These are phyloP conservation scores for Otis tarda DNA, from an alignment of 2,113 vertebrate species.

Conservation along the genomic window DNA sequence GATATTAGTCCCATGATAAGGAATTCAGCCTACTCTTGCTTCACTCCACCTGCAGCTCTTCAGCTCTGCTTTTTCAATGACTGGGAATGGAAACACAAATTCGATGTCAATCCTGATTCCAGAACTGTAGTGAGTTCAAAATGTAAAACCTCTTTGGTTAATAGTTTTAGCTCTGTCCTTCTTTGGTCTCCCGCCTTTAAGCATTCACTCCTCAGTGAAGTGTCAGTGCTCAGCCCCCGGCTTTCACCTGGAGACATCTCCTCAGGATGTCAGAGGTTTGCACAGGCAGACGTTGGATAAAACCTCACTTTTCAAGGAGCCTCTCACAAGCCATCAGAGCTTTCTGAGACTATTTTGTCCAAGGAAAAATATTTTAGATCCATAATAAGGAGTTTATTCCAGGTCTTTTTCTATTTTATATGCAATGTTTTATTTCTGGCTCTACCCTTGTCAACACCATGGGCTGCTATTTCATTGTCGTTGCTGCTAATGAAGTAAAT, in stretches of 20 bases:
- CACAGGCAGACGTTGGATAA: not conserved
- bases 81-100: not conserved
- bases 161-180: not conserved
- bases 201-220: not conserved
- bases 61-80: not conserved
- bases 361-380: not conserved
- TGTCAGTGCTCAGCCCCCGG: not conserved
- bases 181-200: not conserved
- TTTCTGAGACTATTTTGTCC: not conserved
- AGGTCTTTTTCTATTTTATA: not conserved
- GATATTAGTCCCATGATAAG: not conserved
- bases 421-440: not conserved
- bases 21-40: not conserved
- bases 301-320: not conserved
- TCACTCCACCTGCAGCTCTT: not conserved
- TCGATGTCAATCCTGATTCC: not conserved
- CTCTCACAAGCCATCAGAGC: not conserved
- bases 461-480: constrained; percentile 20
- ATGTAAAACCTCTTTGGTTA: not conserved
- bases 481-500: constrained; percentile 34
- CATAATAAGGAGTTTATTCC: not conserved
- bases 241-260: not conserved
- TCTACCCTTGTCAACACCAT: not conserved
- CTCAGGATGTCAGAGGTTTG: not conserved
- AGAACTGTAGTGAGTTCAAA: not conserved